Base-by-base conservation (phyloP, 2,113 vertebrate genomes). In the Menidia beryllina region DNA sequence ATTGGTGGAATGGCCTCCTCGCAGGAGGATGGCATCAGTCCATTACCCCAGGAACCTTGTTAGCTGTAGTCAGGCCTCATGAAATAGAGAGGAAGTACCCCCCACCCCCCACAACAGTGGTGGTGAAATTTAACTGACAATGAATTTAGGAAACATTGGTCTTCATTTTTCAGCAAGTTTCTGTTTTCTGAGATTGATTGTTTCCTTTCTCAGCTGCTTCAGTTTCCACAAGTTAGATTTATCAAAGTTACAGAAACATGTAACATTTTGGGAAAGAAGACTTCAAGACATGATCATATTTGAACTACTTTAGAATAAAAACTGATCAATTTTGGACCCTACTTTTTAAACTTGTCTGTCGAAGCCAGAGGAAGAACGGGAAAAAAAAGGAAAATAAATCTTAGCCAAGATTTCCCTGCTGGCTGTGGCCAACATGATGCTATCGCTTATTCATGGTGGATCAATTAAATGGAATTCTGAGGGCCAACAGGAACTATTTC, bases 271-370 rank as follows among this genome's bases (percentile, higher is more conserved):
- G 59, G 48, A 26, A 19, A 48, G 12, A 56, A 17, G 20, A 61
- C 8, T 49, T 39, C 5, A 14, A 49, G 11, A 30, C n/a, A 57
- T 14, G 34, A 14, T 3, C 24, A 13, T 38, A 17, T 52, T 68
- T 10, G 19, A 21, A 38, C 55, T 47, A 36, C 54, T 77, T 73
- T 5, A 20, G 50, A 54, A 65, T n/a, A 66, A 23, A 53, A 41
- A 53, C 41, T 13, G 9, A 21, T 69, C 26, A 54, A 27, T 65
- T 65, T 24, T 50, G 5, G 57, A 69, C 19, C 60, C 25, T 61
- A 30, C 54, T 38, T 17, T 72, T 65, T 47, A 13, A 49, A 45
- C 17, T 19, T 45, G 41, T 17, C n/a, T 45, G n/a, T n/a, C 3
- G 15, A 14, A 45, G 41, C 17, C 19, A 24, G 20, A 55, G 39